These are phyloP conservation scores for Hydroisotoma schaefferi DNA, from an alignment of 2,888 invertebrate genomes.

Conservation along the genomic window DNA sequence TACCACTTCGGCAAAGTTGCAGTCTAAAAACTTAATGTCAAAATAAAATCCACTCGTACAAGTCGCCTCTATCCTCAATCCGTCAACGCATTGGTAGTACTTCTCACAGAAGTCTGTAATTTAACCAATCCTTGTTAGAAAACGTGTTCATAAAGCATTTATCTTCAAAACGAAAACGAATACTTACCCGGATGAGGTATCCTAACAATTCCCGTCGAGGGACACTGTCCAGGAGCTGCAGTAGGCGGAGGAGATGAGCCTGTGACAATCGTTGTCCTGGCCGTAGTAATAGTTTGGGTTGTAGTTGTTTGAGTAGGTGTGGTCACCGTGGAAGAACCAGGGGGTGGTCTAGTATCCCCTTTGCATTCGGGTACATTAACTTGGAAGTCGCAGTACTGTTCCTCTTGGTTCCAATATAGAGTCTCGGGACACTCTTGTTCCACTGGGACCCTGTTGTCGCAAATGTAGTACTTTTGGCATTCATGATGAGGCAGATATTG, in stretches of 20 bases:
- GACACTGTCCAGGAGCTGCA: not conserved
- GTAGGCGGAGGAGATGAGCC: not conserved
- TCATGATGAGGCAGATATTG: not conserved
- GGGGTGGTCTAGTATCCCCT: not conserved
- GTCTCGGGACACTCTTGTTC: not conserved
- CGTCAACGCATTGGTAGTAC: conserved; percentile 1
- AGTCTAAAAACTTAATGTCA: not conserved
- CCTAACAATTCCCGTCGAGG: not conserved
- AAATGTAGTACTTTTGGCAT: not conserved
- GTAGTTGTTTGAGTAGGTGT: not conserved
- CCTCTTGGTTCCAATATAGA: not conserved
- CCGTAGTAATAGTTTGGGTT: not conserved
- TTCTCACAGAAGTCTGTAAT: not conserved
- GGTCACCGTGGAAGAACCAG: not conserved
- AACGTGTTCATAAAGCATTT: not conserved
- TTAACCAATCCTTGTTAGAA: not conserved
- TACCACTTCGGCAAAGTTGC: not conserved
- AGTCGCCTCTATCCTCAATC: not conserved
- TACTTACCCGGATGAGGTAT: not conserved
- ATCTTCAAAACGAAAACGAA: not conserved
- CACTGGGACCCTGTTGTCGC: not conserved
- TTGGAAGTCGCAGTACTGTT: not conserved
- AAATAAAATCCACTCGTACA: not conserved
- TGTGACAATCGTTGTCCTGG: not conserved
- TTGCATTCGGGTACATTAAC: not conserved